Evolutionary conservation across 2,113 vertebrate genomes (phyloP), one percentile per base, ranked within the genome.

Genomic region (Callaeas wilsoni): DNA sequence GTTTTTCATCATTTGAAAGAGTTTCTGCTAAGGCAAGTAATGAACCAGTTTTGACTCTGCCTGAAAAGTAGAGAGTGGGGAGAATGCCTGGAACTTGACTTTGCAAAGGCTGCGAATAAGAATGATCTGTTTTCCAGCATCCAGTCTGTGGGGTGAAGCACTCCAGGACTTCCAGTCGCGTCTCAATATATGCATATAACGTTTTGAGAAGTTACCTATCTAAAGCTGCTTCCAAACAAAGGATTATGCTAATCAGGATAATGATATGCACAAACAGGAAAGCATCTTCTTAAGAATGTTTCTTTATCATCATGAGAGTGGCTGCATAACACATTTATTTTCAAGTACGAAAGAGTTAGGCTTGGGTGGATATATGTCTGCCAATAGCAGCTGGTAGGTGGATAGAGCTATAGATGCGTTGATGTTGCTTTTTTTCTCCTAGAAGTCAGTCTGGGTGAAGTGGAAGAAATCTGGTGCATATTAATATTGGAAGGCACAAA

Each of bases 321-420:
- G 14, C 52, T 82, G 37, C 3, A 1, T 69, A 69, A 46, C 18
- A n/a, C 13, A 3, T n/a, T 44, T 71, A 41, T 69, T 86, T 83
- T 35, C 30, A 75, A 12, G 12, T 70, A 42, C 2, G 2, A 14
- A 59, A 73, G 30, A 87, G 53, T 47, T 60, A 33, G 44, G 30
- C 55, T 77, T 39, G 55, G 27, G 12, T 70, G 33, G 23, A 9
- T 76, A 4, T 3, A 1, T 37, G 50, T 33, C 60, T 89, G 56
- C 80, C 67, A 35, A 13, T 50, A 81, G 76, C 53, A 86, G 39
- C 71, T 90, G 42, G 33, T 84, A 50, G 64, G 56, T 94, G 52
- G 73, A 75, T 91, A 44, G 83, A 94, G 73, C 83, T 39, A 35
- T 42, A 84, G 55, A 39, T 70, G 12, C 50, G 77, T 83, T 2